phyloP scores from a whole-genome alignment of 2,888 invertebrate genomes.

The Panzeria rudis region DNA sequence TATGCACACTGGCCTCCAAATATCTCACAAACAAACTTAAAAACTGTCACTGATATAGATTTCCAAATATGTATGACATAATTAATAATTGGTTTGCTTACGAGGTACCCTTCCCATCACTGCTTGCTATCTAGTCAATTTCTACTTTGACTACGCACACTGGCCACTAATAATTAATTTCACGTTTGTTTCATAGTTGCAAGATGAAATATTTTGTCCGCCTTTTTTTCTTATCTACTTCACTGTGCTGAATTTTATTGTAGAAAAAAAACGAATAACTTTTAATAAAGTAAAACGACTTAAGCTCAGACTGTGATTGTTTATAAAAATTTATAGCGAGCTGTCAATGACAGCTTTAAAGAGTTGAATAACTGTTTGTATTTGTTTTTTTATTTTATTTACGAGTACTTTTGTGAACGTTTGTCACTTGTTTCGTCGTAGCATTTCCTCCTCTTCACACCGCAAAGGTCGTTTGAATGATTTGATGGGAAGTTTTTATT shows the following conservation, averaged over 20 bases:
- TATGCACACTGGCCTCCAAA: no score
- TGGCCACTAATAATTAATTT: no score
- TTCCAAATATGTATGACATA: no score
- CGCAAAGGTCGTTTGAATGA: constrained; percentile 61
- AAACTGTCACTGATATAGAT: no score
- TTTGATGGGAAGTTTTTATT: constrained; percentile 3
- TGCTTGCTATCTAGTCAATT: no score
- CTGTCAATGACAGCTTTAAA: neutral
- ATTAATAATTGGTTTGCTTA: no score
- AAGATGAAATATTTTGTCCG: no score
- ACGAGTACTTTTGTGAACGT: neutral
- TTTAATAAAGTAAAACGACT: neutral
- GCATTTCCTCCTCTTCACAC: constrained; percentile 31
- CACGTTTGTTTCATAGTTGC: no score
- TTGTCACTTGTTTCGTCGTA: neutral
- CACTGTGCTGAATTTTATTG: neutral
- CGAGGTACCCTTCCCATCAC: no score
- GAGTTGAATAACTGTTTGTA: constrained; percentile 29
- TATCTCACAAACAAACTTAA: no score
- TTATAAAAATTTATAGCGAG: neutral
- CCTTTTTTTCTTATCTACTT: neutral
- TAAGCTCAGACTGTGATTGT: neutral
- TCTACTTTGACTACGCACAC: no score
- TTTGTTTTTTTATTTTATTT: neutral
- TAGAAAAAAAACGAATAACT: neutral